Base-by-base conservation (phyloP, 1,140 invertebrate species). In the Bombus balteatus region DNA sequence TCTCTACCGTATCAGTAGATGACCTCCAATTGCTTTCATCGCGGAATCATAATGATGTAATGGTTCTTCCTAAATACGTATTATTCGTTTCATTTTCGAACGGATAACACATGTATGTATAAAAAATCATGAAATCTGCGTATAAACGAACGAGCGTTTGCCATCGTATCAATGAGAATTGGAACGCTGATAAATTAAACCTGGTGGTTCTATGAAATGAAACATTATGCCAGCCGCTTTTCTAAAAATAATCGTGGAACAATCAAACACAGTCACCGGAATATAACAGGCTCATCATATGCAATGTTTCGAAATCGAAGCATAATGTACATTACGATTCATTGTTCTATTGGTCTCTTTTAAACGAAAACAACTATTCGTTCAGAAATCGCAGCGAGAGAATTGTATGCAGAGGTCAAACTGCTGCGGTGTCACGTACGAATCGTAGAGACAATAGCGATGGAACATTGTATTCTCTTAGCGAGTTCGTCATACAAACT, bases 321-420 rank as follows among this genome's bases (percentile, higher is more conserved):
- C 37, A n/a, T 41, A 15, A 41, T 18, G 10, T 3, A 22, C 47
- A 22, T 22, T 53, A n/a, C 18, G 39, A 41, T 72, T 72, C 39
- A 18, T 73, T 43, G 13, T 73, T 22, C 25, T 28, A 41, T 73
- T 28, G 1, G 13, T 5, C 34, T 39, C 12, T 2, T 57, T 76
- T 76, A 59, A 59, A 15, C 15, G 34, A 37, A 32, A 59, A 59
- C 4, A 9, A 59, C 32, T 34, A 18, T 57, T 25, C 6, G 32
- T 8, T 3, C 15, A n/a, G 37, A 41, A 65, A 41, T 41, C 37
- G 18, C 59, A 18, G 9, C 32, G 34, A 25, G 2, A 39, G 18
- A 37, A 76, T 76, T 62, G 74, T 57, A 34, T 25, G 1, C 47
- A n/a, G 32, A 25, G 65, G 77, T 70, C 25, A 57, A 81, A 59